Conservation (phyloP, 2,888 invertebrate species). For the Timema podura region DNA sequence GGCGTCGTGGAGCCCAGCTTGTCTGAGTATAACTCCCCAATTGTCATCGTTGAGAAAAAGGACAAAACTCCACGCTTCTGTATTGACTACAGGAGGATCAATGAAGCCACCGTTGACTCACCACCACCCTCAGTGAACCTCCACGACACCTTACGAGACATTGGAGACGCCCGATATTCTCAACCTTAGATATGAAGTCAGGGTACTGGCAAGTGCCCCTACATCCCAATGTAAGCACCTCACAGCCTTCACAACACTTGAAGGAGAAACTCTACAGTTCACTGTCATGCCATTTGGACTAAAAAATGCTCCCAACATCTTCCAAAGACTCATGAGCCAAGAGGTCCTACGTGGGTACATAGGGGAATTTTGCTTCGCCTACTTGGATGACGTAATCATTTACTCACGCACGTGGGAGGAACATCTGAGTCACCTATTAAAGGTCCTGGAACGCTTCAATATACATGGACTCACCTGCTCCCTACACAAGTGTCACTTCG, state of each 20-base stretch:
- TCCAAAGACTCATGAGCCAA: not conserved
- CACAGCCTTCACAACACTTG: not conserved
- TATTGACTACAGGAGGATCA: no score
- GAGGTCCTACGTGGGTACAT: not conserved
- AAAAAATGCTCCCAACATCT: not conserved
- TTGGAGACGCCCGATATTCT: no score
- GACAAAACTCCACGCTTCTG: no score
- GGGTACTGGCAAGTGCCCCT: conserved; percentile 1
- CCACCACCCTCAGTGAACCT: no score
- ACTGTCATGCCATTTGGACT: conserved; percentile 31
- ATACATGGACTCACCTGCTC: not conserved
- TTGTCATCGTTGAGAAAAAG: no score
- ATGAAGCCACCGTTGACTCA: no score
- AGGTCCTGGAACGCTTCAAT: not conserved
- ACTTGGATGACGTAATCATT: not conserved
- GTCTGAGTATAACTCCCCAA: no score
- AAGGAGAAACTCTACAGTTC: not conserved
- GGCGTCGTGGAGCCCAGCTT: no score
- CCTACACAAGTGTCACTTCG: not conserved
- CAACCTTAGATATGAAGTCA: not conserved
- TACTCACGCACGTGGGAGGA: not conserved
- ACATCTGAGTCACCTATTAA: not conserved
- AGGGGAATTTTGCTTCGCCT: not conserved
- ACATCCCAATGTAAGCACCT: not conserved
- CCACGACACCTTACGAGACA: no score